Evolutionary conservation across 2,113 vertebrate genomes (phyloP).

Genomic region (Sciurus niger): DNA sequence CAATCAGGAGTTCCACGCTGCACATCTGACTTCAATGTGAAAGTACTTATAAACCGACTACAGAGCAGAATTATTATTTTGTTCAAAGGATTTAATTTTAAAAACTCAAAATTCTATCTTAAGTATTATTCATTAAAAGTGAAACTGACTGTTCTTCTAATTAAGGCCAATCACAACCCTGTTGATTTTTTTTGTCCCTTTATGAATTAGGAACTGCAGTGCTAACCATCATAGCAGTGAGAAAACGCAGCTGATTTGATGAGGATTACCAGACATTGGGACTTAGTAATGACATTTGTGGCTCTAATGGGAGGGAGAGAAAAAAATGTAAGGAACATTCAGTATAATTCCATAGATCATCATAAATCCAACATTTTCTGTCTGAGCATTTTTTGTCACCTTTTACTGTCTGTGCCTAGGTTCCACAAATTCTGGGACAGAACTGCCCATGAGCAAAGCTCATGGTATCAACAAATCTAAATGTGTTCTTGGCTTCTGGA

Average conservation of each 20-base stretch:
- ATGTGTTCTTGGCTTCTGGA: slow-evolving; percentile 39
- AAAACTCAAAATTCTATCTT: background rate
- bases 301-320: background rate
- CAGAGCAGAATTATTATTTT: background rate
- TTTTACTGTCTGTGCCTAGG: background rate
- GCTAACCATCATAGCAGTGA: background rate
- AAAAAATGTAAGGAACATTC: background rate
- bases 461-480: slow-evolving; percentile 21
- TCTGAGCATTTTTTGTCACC: slow-evolving; percentile 50
- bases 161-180: background rate
- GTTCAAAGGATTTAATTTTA: background rate
- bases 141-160: background rate
- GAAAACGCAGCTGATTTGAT: background rate
- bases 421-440: slow-evolving; percentile 47
- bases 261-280: background rate
- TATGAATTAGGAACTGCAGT: background rate
- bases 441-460: slow-evolving; percentile 41
- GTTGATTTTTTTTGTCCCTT: background rate
- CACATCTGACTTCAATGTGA: background rate
- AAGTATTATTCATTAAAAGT: background rate
- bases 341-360: background rate
- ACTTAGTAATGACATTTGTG: background rate
- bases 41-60: background rate
- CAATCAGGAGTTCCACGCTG: background rate
- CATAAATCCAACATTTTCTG: slow-evolving; percentile 30